phyloP scores from a whole-genome alignment of 1,140 invertebrate genomes.

The Branchinecta lindahli region DNA sequence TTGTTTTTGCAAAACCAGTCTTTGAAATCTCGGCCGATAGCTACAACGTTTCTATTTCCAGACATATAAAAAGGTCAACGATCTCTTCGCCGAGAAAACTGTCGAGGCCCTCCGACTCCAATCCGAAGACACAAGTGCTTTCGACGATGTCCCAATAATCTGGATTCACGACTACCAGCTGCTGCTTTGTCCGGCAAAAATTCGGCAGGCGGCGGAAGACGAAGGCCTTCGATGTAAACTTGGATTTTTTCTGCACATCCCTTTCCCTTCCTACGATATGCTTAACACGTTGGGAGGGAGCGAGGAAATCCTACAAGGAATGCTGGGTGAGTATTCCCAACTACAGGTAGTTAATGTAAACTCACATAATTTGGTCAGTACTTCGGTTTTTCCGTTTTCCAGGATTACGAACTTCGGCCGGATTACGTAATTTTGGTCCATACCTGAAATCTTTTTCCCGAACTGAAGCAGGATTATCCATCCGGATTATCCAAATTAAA shows the following conservation, averaged over 20 bases:
- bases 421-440: too few relatives aligned
- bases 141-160: constrained; percentile 29
- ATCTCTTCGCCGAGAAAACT: constrained; percentile 29
- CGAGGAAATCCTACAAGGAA: constrained; percentile 33
- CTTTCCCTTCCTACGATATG: constrained; percentile 35
- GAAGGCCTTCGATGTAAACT: constrained; percentile 30
- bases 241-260: constrained; percentile 35
- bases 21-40: too few relatives aligned
- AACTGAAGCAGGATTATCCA: too few relatives aligned
- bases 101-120: constrained; percentile 28
- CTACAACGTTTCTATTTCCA: constrained; percentile 16
- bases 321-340: constrained; percentile 26
- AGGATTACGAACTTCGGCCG: too few relatives aligned
- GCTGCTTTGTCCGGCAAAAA: constrained; percentile 31
- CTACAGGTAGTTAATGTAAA: not conserved
- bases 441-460: too few relatives aligned
- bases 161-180: constrained; percentile 38
- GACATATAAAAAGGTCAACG: constrained; percentile 31
- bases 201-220: constrained; percentile 30
- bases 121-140: constrained; percentile 24
- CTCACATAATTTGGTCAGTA: too few relatives aligned
- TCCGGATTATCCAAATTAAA: too few relatives aligned
- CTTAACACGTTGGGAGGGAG: constrained; percentile 34
- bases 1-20: too few relatives aligned
- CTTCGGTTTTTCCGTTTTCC: too few relatives aligned